Conservation (phyloP, 2,113 vertebrate genomes). For the Tachycineta bicolor region DNA sequence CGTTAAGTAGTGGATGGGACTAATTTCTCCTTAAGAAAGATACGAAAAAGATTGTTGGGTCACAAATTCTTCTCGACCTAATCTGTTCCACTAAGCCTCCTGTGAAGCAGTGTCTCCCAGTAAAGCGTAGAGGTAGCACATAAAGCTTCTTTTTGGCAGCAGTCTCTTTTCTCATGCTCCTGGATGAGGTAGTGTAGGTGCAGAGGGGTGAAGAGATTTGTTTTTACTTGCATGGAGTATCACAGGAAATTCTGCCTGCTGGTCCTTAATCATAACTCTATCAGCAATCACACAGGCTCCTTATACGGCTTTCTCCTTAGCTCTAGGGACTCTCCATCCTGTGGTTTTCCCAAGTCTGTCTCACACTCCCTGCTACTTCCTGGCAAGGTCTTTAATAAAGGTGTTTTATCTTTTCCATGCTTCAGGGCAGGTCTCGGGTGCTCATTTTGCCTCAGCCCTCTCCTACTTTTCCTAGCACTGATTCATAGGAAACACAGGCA, state of each 20-base stretch:
- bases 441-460: constrained; percentile 5
- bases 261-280: constrained; percentile 12
- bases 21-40: neutral
- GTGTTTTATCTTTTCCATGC: constrained; percentile 59
- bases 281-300: neutral
- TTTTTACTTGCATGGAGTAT: neutral
- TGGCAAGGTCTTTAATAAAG: neutral
- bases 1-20: neutral
- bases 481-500: constrained; percentile 32
- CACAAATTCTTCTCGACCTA: neutral
- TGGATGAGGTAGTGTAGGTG: neutral
- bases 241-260: constrained; percentile 7
- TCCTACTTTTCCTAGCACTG: constrained; percentile 17
- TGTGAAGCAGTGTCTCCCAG: neutral
- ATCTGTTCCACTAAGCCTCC: neutral
- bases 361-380: neutral
- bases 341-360: constrained; percentile 31
- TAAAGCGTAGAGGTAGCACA: neutral
- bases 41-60: neutral
- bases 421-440: neutral
- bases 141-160: neutral
- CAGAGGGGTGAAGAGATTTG: constrained; percentile 22
- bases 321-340: neutral
- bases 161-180: neutral
- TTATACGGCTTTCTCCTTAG: neutral